A percentile compares a stretch with the other conserved stretches of the same genome.
Evolutionary conservation across 2,888 invertebrate genomes (phyloP).

Genomic region (Drosophila nigritarsus): DNA sequence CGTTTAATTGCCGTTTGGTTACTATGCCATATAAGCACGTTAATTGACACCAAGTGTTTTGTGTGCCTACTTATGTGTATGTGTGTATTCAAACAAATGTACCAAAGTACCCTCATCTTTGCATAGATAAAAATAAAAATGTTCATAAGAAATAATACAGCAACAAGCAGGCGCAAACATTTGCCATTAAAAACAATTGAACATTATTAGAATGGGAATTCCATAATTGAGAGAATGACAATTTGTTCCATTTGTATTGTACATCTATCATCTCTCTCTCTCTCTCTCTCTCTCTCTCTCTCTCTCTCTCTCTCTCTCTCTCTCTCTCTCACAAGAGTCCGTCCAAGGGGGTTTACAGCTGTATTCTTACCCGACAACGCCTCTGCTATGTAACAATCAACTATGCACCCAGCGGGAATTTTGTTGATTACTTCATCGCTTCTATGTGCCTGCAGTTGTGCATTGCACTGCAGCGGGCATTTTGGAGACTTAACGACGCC

Average conservation of each 20-base stretch:
- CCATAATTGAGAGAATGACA: conserved; percentile 9
- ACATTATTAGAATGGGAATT: conserved; percentile 43
- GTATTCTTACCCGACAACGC: neutral
- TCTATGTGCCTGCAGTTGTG: neutral
- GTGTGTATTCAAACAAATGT: conserved; percentile 25
- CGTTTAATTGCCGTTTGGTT: conserved; percentile 30
- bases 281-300: no score
- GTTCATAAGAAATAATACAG: conserved; percentile 35
- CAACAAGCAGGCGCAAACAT: conserved; percentile 64
- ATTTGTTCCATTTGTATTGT: conserved; percentile 4
- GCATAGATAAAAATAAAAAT: conserved; percentile 21
- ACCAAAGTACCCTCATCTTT: conserved; percentile 32
- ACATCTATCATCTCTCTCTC: neutral
- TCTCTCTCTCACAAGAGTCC: neutral
- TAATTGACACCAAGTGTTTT: conserved; percentile 62
- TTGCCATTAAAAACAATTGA: conserved; percentile 63
- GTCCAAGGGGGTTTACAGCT: conserved; percentile 8
- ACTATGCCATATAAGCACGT: conserved; percentile 34
- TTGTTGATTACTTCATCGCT: neutral
- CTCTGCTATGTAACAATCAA: conserved; percentile 12
- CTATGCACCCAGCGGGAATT: neutral
- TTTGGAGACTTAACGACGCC: conserved; percentile 50
- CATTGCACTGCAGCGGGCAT: conserved; percentile 10
- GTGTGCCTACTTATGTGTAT: conserved; percentile 28
- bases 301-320: neutral